Conservation (phyloP, 2,888 invertebrate genomes). For the Monochamus alternatus region DNA sequence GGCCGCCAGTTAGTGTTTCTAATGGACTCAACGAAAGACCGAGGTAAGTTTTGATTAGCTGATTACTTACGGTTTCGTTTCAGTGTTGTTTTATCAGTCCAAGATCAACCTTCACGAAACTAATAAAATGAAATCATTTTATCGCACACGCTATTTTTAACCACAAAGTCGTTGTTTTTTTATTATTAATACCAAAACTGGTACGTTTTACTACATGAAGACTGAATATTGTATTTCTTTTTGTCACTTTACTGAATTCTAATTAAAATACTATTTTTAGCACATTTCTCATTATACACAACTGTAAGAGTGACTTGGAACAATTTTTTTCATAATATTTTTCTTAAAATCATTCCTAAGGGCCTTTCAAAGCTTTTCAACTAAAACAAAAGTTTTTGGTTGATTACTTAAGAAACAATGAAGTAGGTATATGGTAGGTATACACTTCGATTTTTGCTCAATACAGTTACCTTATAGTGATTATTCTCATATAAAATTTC, state of each 20-base stretch:
- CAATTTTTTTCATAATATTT: too few relatives aligned
- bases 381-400: too few relatives aligned
- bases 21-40: conserved; percentile 66
- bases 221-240: background rate
- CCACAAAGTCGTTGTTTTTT: conserved; percentile 27
- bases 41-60: conserved; percentile 56
- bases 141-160: conserved; percentile 38
- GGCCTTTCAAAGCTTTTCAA: too few relatives aligned
- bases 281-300: background rate
- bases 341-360: too few relatives aligned
- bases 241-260: background rate
- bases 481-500: too few relatives aligned
- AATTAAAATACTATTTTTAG: background rate
- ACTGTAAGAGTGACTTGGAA: too few relatives aligned
- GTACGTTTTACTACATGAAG: background rate
- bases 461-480: too few relatives aligned
- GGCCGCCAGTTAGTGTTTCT: conserved; percentile 62
- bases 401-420: too few relatives aligned
- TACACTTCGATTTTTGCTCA: too few relatives aligned
- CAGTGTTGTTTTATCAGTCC: conserved; percentile 38
- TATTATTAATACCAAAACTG: conserved; percentile 18
- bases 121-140: conserved; percentile 34
- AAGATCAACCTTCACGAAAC: conserved; percentile 40
- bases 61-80: conserved; percentile 24
- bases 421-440: too few relatives aligned